Conservation (phyloP, 2,113 vertebrate genomes). For the Talpa occidentalis region DNA sequence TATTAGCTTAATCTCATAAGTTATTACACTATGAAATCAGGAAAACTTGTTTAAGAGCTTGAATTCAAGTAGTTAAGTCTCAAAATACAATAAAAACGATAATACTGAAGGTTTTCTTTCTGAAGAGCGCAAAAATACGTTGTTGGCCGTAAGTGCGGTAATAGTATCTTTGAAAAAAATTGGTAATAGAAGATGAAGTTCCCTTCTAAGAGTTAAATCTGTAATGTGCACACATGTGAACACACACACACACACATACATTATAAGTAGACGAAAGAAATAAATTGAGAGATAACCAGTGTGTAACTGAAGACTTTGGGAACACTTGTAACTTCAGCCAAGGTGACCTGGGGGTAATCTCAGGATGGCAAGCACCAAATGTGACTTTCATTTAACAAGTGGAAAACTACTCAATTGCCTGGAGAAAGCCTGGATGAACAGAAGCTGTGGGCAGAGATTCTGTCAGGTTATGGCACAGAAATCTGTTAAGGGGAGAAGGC, state of each 20-base stretch:
- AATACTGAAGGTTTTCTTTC: conserved; percentile 45
- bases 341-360: neutral
- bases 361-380: neutral
- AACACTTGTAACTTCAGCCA: neutral
- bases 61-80: conserved; percentile 32
- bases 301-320: neutral
- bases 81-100: conserved; percentile 59
- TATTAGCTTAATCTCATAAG: conserved; percentile 55
- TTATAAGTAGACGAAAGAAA: neutral
- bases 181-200: conserved; percentile 42
- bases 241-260: neutral
- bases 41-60: conserved; percentile 49
- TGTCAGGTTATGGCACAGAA: neutral
- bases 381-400: neutral
- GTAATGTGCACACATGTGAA: neutral
- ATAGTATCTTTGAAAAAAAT: neutral
- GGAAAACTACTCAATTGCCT: neutral
- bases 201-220: neutral
- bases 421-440: neutral
- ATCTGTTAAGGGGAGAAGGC: neutral
- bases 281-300: neutral
- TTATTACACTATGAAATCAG: neutral
- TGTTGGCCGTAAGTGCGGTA: neutral
- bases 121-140: neutral
- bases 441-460: neutral